Base-by-base conservation (phyloP, 2,888 invertebrate species). In the Myopa tessellatipennis region DNA sequence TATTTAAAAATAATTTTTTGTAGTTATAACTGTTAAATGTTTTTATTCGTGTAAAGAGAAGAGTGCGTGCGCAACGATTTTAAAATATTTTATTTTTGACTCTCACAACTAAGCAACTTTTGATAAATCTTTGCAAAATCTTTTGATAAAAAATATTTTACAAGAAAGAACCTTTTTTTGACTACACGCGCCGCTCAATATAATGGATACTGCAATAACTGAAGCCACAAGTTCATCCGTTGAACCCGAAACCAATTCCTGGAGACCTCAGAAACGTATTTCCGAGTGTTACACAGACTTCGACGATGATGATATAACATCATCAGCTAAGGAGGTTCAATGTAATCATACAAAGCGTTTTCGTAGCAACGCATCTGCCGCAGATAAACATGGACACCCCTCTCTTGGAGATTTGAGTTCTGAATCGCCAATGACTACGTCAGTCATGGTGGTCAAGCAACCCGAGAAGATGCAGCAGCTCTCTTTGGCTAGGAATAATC, bases 251-350 rank as follows among this genome's bases (percentile, higher is more conserved):
- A 4, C 10, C 14, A 65, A 72, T 8, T 68, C 52, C 55, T 80
- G 80, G 78, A 81, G 79, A 61, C 50, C 34, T 0, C 65, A 58
- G 12, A 81, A 81, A 78, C 81, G 81, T 26, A 65, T 78, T 63
- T 76, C 79, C 5, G 79, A 80, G 26, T 78, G 80, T 60, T 78
- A 68, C 58, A 18, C 72, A 12, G 77, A 78, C 1, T 14, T 63
- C 14, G 78, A 77, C 55, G 74, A 79, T 45, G 72, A 79, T 26
- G 77, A 71, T 4, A 74, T 65, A 38, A 73, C n/a, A 45, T 45
- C 45, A 26, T 61, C 75, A 73, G 45, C 74, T 5, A 70, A 71
- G 0, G 61, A 26, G 18, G n/a, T 74, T 4, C 74, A 77, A 10
- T 77, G 67, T n/a, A 71, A n/a, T 38, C 76, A 77, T 1, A 40